phyloP scores from a whole-genome alignment of 2,888 invertebrate species.

The Nysson spinosus region DNA sequence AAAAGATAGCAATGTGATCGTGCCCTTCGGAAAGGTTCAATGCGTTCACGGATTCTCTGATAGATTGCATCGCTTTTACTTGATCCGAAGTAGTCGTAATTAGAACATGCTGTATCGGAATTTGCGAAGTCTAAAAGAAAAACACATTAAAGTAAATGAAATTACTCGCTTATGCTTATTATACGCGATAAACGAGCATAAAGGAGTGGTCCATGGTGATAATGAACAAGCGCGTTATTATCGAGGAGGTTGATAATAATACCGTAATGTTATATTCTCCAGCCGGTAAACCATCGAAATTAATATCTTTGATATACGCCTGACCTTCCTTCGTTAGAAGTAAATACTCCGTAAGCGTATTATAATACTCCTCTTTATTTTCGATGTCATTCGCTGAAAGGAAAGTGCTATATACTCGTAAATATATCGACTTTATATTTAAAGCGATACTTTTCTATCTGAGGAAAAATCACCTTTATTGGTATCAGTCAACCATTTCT shows the following conservation, averaged over 20 bases:
- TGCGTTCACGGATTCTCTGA: constrained; percentile 62
- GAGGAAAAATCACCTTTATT: constrained; percentile 54
- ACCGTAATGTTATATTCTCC: constrained; percentile 75
- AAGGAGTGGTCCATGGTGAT: no score
- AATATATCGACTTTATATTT: no score
- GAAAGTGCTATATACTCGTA: no score
- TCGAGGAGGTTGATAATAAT: no score
- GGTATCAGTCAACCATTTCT: constrained; percentile 65
- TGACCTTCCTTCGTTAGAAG: constrained; percentile 72
- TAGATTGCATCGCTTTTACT: constrained; percentile 71
- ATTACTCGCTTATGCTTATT: no score
- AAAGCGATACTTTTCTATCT: no score
- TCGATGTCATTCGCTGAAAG: constrained; percentile 61
- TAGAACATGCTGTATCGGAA: constrained; percentile 71
- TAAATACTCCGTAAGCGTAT: constrained; percentile 71
- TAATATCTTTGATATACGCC: constrained; percentile 73
- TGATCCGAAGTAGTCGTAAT: constrained; percentile 71
- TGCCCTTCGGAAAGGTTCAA: constrained; percentile 65
- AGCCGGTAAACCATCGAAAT: constrained; percentile 68
- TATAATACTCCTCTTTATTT: constrained; percentile 70
- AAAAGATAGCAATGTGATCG: constrained; percentile 68
- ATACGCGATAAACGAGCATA: no score
- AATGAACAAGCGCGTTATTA: no score
- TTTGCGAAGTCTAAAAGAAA: constrained; percentile 69
- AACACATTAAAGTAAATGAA: neutral